These are phyloP conservation scores for Siniperca scherzeri DNA, from an alignment of 2,797 vertebrate genomes.

Conservation along the genomic window DNA sequence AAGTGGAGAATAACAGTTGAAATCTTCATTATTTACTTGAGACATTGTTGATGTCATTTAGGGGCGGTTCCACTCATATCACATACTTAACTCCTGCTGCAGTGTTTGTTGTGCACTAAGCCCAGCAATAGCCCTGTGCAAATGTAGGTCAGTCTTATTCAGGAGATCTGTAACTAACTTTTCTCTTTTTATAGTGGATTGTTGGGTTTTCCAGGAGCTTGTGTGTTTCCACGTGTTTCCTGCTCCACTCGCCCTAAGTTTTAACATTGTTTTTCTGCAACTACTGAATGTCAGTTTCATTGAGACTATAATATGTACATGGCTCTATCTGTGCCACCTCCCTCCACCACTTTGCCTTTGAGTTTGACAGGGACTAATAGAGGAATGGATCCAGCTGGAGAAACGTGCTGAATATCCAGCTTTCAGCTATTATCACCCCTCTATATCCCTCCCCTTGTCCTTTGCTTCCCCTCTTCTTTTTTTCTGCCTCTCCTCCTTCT, in stretches of 20 bases:
- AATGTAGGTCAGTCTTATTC: conserved; percentile 49
- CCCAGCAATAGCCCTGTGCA: conserved; percentile 14
- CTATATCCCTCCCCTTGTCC: conserved; percentile 66
- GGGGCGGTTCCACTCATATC: conserved; percentile 12
- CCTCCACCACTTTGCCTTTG: conserved; percentile 39
- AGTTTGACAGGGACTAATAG: conserved; percentile 51
- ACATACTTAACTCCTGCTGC: conserved; percentile 21
- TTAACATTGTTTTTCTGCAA: conserved; percentile 34
- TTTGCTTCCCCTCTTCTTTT: conserved; percentile 48
- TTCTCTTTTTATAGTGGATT: conserved; percentile 7
- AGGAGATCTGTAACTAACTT: conserved; percentile 16
- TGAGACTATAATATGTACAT: conserved; percentile 37
- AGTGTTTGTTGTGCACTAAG: conserved; percentile 34
- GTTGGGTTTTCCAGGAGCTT: conserved; percentile 15
- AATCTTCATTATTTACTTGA: conserved; percentile 28
- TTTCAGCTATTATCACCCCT: conserved; percentile 76
- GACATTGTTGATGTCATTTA: conserved; percentile 27
- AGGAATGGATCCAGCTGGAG: conserved; percentile 68
- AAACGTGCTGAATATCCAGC: conserved; percentile 72
- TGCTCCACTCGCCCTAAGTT: conserved; percentile 7
- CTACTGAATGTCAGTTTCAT: conserved; percentile 37
- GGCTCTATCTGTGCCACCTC: conserved; percentile 49
- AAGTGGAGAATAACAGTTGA: neutral
- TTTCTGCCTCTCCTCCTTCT: conserved; percentile 50
- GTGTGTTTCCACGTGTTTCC: conserved; percentile 22